These are phyloP conservation scores for Patiria miniata DNA, from an alignment of 35 echinoderm and acorn worm species.

Conservation along the genomic window DNA sequence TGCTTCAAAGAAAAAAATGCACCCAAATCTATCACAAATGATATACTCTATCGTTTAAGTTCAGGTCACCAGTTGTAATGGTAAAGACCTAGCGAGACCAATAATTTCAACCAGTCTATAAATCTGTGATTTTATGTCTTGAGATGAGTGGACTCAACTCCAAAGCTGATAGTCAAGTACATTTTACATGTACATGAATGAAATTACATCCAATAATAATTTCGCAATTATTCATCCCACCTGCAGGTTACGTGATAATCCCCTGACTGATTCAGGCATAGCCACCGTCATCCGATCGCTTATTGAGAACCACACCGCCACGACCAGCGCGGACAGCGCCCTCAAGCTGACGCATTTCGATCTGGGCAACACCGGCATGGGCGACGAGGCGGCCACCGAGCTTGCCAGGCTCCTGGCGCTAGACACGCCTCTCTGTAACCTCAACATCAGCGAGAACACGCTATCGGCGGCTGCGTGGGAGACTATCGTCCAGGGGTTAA, in stretches of 20 bases:
- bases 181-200: too few species aligned
- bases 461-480: slow-evolving; percentile 55
- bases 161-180: too few species aligned
- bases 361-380: slow-evolving; percentile 66
- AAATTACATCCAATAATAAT: too few species aligned
- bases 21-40: too few species aligned
- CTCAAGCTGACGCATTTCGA: slow-evolving; percentile 65
- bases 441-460: slow-evolving; percentile 76
- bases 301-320: slow-evolving; percentile 40
- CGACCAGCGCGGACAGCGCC: neutral
- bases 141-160: too few species aligned
- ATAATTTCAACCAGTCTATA: too few species aligned
- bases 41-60: too few species aligned
- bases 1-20: too few species aligned
- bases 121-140: too few species aligned
- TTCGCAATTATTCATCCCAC: too few species aligned
- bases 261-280: slow-evolving; percentile 67
- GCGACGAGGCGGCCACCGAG: slow-evolving; percentile 50
- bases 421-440: slow-evolving; percentile 46
- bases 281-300: slow-evolving; percentile 62
- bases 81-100: too few species aligned
- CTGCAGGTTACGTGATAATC: slow-evolving; percentile 68
- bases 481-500: slow-evolving; percentile 59
- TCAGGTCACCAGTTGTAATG: too few species aligned
- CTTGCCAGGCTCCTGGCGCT: slow-evolving; percentile 61